phyloP scores from a whole-genome alignment of 2,888 invertebrate species.

The Heliconius ethilla region DNA sequence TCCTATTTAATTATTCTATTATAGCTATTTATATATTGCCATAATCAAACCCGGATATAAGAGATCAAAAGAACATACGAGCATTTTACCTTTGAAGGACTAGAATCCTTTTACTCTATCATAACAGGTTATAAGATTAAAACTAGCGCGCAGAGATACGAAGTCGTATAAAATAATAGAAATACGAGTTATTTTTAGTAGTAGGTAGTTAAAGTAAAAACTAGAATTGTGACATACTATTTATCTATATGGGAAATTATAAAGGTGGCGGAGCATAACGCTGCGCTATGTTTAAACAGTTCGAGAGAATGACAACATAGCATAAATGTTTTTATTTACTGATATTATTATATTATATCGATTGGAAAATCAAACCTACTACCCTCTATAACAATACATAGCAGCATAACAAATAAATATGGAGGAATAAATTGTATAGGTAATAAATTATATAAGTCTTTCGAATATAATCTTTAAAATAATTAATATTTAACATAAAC shows the following conservation, averaged over 20 bases:
- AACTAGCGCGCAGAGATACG: neutral
- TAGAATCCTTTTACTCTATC: constrained; percentile 2
- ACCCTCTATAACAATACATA: neutral
- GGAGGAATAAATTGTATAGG: neutral
- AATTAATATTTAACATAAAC: neutral
- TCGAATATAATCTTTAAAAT: neutral
- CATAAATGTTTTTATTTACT: neutral
- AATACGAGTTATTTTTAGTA: neutral
- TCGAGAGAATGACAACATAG: neutral
- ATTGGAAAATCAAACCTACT: neutral
- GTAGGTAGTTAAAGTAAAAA: neutral
- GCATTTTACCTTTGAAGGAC: constrained; percentile 2
- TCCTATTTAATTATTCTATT: no score
- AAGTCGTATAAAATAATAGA: neutral
- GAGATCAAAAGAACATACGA: neutral
- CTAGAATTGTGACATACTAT: neutral
- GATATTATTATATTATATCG: neutral
- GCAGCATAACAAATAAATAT: neutral
- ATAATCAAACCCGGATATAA: neutral
- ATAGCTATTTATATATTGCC: neutral
- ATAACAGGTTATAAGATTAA: neutral
- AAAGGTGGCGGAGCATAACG: neutral
- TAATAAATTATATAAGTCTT: no score
- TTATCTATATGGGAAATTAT: neutral
- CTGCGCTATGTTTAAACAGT: neutral